These are phyloP conservation scores for Rotaria macrura DNA, from an alignment of 2,888 invertebrate genomes.

Conservation along the genomic window DNA sequence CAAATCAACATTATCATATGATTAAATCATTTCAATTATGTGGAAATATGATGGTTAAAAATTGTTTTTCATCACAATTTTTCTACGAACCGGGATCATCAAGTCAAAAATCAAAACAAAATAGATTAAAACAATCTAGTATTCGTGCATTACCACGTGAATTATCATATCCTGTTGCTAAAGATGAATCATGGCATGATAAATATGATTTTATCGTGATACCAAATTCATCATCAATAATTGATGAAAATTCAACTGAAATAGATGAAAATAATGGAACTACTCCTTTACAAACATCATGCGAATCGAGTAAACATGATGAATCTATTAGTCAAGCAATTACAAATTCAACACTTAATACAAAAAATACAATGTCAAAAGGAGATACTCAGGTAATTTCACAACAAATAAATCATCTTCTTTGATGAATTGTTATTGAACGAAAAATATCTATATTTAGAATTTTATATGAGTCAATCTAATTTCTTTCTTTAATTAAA, in stretches of 20 bases:
- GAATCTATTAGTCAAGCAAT: neutral
- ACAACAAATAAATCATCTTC: no score
- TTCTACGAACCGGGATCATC: slow-evolving; percentile 46
- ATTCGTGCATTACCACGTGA: slow-evolving; percentile 43
- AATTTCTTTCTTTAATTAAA: no score
- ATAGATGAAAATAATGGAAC: neutral
- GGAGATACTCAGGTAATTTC: neutral
- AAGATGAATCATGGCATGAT: slow-evolving; percentile 46
- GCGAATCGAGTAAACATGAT: neutral
- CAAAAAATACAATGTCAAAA: neutral
- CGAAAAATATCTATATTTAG: no score
- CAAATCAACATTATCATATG: slow-evolving; percentile 38
- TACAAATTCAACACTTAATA: neutral
- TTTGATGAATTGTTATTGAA: no score
- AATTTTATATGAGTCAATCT: no score
- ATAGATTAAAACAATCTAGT: slow-evolving; percentile 36
- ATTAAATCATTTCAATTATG: slow-evolving; percentile 46
- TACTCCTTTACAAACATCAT: neutral
- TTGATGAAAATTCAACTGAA: neutral
- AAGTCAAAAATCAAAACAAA: slow-evolving; percentile 40
- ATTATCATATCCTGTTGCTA: slow-evolving; percentile 43
- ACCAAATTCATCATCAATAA: slow-evolving; percentile 7
- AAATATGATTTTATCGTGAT: slow-evolving; percentile 42
- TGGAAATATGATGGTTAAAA: slow-evolving; percentile 48
- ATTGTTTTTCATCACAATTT: slow-evolving; percentile 46